Conservation (phyloP, 2,113 vertebrate genomes). For the Gambusia affinis region DNA sequence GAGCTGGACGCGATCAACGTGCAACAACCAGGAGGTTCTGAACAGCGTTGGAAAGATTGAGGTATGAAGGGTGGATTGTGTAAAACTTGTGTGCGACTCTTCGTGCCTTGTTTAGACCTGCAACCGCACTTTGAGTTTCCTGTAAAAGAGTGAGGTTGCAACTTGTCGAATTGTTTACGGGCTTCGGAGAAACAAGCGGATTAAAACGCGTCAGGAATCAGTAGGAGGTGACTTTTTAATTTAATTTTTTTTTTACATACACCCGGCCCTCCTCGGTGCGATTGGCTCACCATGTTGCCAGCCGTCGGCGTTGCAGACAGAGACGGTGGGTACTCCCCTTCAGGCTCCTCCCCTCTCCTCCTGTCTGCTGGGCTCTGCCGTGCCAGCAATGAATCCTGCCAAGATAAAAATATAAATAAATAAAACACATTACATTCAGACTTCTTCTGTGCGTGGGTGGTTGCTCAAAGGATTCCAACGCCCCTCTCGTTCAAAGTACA, state of each 20-base stretch:
- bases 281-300: constrained; percentile 78
- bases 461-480: constrained; percentile 26
- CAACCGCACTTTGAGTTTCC: constrained; percentile 24
- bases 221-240: neutral
- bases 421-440: constrained; percentile 44
- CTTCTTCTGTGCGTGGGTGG: constrained; percentile 18
- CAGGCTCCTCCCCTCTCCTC: constrained; percentile 69
- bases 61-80: neutral
- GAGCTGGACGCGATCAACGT: neutral
- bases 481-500: constrained; percentile 33
- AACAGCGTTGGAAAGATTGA: neutral
- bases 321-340: constrained; percentile 56
- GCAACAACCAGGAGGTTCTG: neutral
- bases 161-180: constrained; percentile 7
- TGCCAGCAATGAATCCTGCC: constrained; percentile 68
- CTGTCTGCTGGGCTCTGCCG: constrained; percentile 59
- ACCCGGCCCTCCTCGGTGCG: neutral
- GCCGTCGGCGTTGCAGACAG: constrained; percentile 57
- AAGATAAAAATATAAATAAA: constrained; percentile 30
- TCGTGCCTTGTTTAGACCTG: constrained; percentile 16
- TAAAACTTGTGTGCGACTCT: constrained; percentile 32
- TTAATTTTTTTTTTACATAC: constrained; percentile 3
- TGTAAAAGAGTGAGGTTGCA: constrained; percentile 5
- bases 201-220: constrained; percentile 2
- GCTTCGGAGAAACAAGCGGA: neutral